Percentiles rank a stretch among this genome's conserved stretches.
Conservation (phyloP, 53 echinoderm and acorn worm species). For the Zoroaster sp. region DNA sequence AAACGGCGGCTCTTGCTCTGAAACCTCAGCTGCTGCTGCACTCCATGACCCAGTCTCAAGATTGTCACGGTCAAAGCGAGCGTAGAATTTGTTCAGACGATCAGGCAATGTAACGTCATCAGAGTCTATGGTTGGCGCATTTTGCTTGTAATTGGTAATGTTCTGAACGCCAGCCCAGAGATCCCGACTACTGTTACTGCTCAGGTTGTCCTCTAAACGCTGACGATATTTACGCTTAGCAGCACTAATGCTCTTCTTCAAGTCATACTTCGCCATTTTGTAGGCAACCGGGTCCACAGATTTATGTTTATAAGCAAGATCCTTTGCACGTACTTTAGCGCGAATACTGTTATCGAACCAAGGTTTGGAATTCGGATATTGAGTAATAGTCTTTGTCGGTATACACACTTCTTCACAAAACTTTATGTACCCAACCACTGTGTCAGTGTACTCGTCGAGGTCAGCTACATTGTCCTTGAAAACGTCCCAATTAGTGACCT, state of each 20-base stretch:
- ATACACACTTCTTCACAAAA: conserved; percentile 52
- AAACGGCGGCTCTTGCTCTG: conserved; percentile 28
- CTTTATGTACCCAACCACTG: conserved; percentile 13
- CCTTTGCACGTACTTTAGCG: conserved; percentile 31
- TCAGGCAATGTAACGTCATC: conserved; percentile 51
- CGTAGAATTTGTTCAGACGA: conserved; percentile 47
- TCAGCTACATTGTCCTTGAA: conserved; percentile 8
- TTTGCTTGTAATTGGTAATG: conserved; percentile 38
- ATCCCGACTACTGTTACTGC: conserved; percentile 12
- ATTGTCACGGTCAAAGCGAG: conserved; percentile 46
- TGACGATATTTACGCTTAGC: conserved; percentile 33
- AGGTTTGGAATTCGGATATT: conserved; percentile 49
- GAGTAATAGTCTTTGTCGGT: conserved; percentile 34
- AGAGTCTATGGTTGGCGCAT: background rate
- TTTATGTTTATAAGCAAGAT: conserved; percentile 16
- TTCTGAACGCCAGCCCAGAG: conserved; percentile 52
- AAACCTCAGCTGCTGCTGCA: background rate
- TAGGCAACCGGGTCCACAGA: conserved; percentile 31
- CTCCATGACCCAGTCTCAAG: background rate
- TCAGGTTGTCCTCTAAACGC: conserved; percentile 8
- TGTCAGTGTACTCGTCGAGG: conserved; percentile 14
- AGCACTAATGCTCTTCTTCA: conserved; percentile 31
- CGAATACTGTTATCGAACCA: conserved; percentile 28
- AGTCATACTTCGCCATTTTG: conserved; percentile 39
- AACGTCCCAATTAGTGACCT: background rate